phyloP scores from a whole-genome alignment of 2,113 vertebrate genomes.

The Ancistrus triradiatus region DNA sequence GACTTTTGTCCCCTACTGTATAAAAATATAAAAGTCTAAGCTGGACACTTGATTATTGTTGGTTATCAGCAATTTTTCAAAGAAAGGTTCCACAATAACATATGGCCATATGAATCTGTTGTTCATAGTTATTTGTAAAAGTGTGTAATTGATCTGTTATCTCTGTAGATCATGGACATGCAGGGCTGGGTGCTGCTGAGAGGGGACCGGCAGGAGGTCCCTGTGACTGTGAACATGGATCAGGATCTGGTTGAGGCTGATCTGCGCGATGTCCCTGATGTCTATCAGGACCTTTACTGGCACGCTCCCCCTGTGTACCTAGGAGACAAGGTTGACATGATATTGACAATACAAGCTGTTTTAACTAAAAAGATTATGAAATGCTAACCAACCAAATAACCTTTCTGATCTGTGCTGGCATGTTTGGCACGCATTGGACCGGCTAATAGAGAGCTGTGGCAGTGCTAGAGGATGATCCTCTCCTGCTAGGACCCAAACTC shows the following conservation, averaged over 20 bases:
- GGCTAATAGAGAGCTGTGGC: no score
- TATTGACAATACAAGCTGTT: no score
- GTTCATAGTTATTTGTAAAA: no score
- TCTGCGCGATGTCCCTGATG: constrained; percentile 73
- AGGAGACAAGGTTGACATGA: constrained; percentile 78
- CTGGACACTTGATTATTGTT: no score
- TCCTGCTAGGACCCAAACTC: no score
- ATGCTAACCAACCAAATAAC: no score
- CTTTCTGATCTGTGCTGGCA: no score
- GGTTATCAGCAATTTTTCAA: no score
- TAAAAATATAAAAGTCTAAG: no score
- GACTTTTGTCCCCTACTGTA: no score
- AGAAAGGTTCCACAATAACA: not conserved
- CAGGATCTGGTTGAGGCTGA: constrained; percentile 75
- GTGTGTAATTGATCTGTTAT: not conserved
- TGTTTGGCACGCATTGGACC: no score
- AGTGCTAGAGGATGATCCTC: no score
- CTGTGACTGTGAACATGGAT: constrained; percentile 52
- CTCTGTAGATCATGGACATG: constrained; percentile 80
- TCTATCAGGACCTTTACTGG: constrained; percentile 93
- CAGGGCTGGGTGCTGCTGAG: constrained; percentile 80
- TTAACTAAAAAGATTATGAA: not conserved
- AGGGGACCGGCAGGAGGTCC: constrained; percentile 80
- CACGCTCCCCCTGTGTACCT: constrained; percentile 82
- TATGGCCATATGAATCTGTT: not conserved